A percentile compares a stretch with the other conserved stretches of the same genome.
Conservation (phyloP, 1,140 invertebrate species). For the Agrypnia vestita region DNA sequence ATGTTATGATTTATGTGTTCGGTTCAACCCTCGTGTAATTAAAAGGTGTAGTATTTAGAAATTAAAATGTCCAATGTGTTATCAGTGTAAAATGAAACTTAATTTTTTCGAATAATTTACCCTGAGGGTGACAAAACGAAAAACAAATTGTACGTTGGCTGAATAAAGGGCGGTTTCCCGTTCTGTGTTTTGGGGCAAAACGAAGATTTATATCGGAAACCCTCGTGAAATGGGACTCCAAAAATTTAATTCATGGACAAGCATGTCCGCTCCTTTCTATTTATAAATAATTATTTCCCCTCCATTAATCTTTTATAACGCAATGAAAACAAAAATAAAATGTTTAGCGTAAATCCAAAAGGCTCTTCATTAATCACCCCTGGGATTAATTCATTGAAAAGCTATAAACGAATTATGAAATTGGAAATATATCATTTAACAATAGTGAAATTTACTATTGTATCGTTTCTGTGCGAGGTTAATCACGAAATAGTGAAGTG, state of each 20-base stretch:
- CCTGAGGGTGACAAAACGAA: constrained; percentile 58
- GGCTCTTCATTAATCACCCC: neutral
- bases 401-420: too few relatives aligned
- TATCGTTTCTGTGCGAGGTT: too few relatives aligned
- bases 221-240: constrained; percentile 44
- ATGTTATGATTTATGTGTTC: neutral
- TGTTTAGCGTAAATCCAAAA: neutral
- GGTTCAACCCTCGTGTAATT: neutral
- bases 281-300: constrained; percentile 29
- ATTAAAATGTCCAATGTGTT: constrained; percentile 18
- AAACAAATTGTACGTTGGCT: constrained; percentile 53
- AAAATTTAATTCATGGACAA: constrained; percentile 57
- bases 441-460: too few relatives aligned
- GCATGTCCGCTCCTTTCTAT: constrained; percentile 33
- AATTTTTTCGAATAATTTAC: constrained; percentile 53
- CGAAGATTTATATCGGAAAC: constrained; percentile 56
- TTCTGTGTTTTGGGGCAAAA: constrained; percentile 37
- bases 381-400: too few relatives aligned
- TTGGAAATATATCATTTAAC: too few relatives aligned
- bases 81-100: constrained; percentile 24
- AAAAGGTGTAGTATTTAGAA: neutral
- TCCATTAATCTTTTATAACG: constrained; percentile 7
- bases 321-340: constrained; percentile 23
- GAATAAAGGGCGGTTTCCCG: constrained; percentile 48
- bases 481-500: too few relatives aligned